Conservation (phyloP, 2,888 invertebrate species). For the Thereva nobilitata region DNA sequence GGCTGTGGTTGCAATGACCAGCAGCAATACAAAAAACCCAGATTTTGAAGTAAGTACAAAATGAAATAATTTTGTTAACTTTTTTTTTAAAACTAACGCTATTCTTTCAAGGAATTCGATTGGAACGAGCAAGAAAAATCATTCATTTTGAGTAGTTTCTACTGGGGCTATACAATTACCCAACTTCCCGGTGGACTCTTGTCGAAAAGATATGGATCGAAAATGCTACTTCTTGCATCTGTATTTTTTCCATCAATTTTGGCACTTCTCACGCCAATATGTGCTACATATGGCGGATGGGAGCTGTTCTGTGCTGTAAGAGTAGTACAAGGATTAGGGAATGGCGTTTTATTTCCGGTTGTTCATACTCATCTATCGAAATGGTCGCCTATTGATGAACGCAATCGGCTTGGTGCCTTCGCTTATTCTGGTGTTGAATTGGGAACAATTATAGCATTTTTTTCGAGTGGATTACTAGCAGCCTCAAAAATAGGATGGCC, state of each 20-base stretch:
- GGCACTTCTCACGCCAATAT: slow-evolving; percentile 69
- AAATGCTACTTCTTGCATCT: slow-evolving; percentile 63
- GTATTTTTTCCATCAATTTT: slow-evolving; percentile 66
- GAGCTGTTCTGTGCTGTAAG: slow-evolving; percentile 64
- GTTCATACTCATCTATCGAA: slow-evolving; percentile 69
- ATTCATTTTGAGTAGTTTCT: slow-evolving; percentile 72
- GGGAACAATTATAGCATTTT: slow-evolving; percentile 69
- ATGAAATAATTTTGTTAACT: too few species aligned
- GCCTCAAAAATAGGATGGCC: slow-evolving; percentile 67
- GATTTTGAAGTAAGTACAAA: slow-evolving; percentile 20
- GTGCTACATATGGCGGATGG: slow-evolving; percentile 68
- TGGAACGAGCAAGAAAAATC: slow-evolving; percentile 62
- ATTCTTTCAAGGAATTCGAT: slow-evolving; percentile 50
- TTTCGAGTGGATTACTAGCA: slow-evolving; percentile 66
- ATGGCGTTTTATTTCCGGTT: slow-evolving; percentile 69
- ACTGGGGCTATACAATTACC: slow-evolving; percentile 67
- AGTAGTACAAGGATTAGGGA: slow-evolving; percentile 68
- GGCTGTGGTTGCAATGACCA: slow-evolving; percentile 71
- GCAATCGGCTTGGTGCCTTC: slow-evolving; percentile 64
- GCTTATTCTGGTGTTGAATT: slow-evolving; percentile 66
- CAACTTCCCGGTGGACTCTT: slow-evolving; percentile 70
- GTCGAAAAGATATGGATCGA: slow-evolving; percentile 72
- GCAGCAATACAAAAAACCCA: background rate
- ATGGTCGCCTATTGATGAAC: slow-evolving; percentile 69
- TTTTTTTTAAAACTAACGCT: too few species aligned